Base-by-base conservation (phyloP, 1,140 invertebrate genomes). In the Aleiodes sp. region DNA sequence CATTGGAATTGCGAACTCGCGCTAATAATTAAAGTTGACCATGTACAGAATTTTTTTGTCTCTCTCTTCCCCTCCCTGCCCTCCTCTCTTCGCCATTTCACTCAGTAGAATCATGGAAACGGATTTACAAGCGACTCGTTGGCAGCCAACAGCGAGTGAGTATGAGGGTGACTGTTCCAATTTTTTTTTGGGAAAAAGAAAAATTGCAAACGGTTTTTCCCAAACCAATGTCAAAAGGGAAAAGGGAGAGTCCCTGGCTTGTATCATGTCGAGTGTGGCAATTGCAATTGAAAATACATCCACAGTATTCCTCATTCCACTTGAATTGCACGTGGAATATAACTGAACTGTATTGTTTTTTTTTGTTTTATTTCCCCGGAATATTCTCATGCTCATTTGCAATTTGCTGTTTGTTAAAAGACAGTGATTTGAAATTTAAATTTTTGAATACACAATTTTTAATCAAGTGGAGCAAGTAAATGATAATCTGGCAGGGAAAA, bases 141-240 rank as follows among this genome's bases (percentile, higher is more conserved):
- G 46, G 46, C 46, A 52, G 46, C 2, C 46, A 52, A 52, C 46
- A 52, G 46, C 21, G 46, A 52, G 21, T 52, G 46, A 21, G 46
- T 21, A 52, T 52, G 46, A n/a, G 39, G 39, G 46, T 16, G 26
- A n/a, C n/a, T n/a, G n/a, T n/a, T n/a, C n/a, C n/a, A n/a, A n/a
- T n/a, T n/a, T n/a, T n/a, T n/a, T n/a, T 52, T 52, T 52, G 21
- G 46, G 46, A 52, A 52, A 52, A 52, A 52, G 46, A 52, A 52
- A 52, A 52, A 52, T 52, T 52, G 46, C 46, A 52, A n/a, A 24
- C 16, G 46, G 21, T 52, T 52, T 52, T 52, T 52, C 39, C n/a
- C 39, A 6, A 2, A 52, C 46, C 21, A 16, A 12, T 1, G 2
- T 21, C 21, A 16, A n/a, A 2, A 2, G 46, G 10, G 46, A 24